These are phyloP conservation scores for Stenolophus ochropezus DNA, from an alignment of 2,888 invertebrate genomes.

Conservation along the genomic window DNA sequence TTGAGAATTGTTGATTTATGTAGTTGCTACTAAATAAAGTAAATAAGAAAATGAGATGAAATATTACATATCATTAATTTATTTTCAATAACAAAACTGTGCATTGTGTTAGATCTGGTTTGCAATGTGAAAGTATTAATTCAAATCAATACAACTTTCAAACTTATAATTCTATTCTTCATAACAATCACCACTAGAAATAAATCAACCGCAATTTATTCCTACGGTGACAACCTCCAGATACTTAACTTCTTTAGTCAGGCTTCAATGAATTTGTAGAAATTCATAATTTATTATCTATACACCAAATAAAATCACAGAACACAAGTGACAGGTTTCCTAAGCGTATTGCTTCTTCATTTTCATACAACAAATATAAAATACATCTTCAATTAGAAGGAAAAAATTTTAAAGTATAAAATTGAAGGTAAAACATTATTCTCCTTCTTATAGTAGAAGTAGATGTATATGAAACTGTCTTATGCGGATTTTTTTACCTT, in stretches of 20 bases:
- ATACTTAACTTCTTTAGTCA: background rate
- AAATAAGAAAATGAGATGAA: background rate
- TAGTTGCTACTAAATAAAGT: background rate
- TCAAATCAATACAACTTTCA: slow-evolving; percentile 34
- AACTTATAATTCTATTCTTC: slow-evolving; percentile 25
- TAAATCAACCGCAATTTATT: background rate
- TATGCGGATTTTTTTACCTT: no score
- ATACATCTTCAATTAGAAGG: no score
- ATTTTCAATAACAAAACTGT: slow-evolving; percentile 16
- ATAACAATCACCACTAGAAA: background rate
- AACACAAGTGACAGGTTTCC: no score
- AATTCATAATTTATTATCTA: background rate
- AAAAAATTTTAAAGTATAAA: no score
- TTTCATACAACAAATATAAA: no score
- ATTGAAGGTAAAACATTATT: no score
- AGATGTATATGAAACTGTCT: no score
- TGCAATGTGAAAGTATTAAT: slow-evolving; percentile 26
- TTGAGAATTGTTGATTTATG: no score
- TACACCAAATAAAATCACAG: no score
- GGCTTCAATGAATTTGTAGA: background rate
- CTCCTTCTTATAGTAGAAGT: no score
- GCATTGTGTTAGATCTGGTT: slow-evolving; percentile 12
- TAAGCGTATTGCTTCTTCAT: no score
- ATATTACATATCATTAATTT: slow-evolving; percentile 11
- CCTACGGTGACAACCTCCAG: background rate